Evolutionary conservation across 2,888 invertebrate species (phyloP), one percentile per base, ranked within the genome.

Genomic region (Strigamia maritima): DNA sequence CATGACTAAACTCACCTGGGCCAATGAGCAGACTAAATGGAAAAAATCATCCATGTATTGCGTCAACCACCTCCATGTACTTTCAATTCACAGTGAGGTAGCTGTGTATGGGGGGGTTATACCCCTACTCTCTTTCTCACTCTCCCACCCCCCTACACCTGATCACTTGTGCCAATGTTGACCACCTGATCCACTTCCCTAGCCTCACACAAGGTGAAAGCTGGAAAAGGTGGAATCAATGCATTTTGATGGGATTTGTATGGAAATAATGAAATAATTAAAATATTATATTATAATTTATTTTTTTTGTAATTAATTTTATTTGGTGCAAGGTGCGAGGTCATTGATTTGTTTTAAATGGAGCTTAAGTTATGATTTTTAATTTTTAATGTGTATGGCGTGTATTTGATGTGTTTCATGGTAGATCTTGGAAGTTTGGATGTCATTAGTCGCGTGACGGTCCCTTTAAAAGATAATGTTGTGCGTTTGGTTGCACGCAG

Each of bases 151-250:
- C 40, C 40, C 40, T 40, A 54, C 54, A 54, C 54, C 54, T 54
- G 54, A 54, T 54, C 54, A 54, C 8, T 16, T 16, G 60, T 60
- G 60, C 31, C 31, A 31, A 7, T 31, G 31, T 60, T 60, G 60
- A 60, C 60, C 60, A 60, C 60, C 60, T 60, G 60, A 60, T 60
- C 60, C 60, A 24, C n/a, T 60, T 60, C 60, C 60, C 60, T 60
- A 60, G 60, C 60, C 60, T 60, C 60, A 10, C 10, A 19, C 60
- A 19, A 60, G 60, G 60, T 60, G 60, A 2, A 3, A 19, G 19
- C 2, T 6, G 60, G 60, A 24, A 60, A 19, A 19, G n/a, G 49
- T 60, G 60, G 2, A 16, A 60, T 60, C 60, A 60, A 60, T 60
- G 4, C n/a, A 60, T 60, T 6, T 19, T 16, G 60, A 60, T 44